Evolutionary conservation across 92 coral and sea anemone genomes (phyloP), one percentile per base, ranked within the genome.

Genomic region (Parazoanthus swiftii): DNA sequence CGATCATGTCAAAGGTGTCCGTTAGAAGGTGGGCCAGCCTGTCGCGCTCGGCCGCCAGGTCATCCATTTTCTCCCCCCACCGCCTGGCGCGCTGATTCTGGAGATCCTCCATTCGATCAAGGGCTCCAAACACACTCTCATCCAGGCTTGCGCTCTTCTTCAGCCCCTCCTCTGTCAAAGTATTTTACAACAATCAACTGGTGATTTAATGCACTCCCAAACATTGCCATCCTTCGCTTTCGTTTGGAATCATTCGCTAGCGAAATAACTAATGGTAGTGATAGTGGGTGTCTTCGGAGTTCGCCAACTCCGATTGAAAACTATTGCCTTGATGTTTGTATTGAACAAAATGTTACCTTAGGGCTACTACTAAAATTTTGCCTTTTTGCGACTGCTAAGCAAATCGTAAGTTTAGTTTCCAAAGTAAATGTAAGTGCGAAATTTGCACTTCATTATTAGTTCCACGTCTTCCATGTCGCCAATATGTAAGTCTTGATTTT

Each of bases 31-130:
- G 89, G 0, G 98, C 98, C 1, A 97, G 93, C 65, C 89, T 71
- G 59, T 89, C 94, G 39, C 99, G 89, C 68, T 89, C 90, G 56
- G 75, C 85, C 25, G 96, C 90, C 76, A 91, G 70, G 35, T 90
- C 92, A 77, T 94, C 98, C 98, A 95, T 95, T 67, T 88, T 94
- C 81, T 92, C 95, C 5, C 99, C 96, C 99, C 99, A 97, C 26
- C 96, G 89, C 86, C 83, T 82, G 0, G 99, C 96, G 3, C 99
- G 93, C 56, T 88, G 89, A 81, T 93, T 94, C 86, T 97, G 99
- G 42, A 97, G 77, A 16, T 85, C 43, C 77, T 97, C 99, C 99
- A 97, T 97, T 68, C 79, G 94, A 65, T 95, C 97, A 42, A 95
- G 91, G 20, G 95, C 86, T 44, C 85, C 83, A 75, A 92, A 96